Conservation (phyloP, 2,113 vertebrate genomes). For the Anoplopoma fimbria region DNA sequence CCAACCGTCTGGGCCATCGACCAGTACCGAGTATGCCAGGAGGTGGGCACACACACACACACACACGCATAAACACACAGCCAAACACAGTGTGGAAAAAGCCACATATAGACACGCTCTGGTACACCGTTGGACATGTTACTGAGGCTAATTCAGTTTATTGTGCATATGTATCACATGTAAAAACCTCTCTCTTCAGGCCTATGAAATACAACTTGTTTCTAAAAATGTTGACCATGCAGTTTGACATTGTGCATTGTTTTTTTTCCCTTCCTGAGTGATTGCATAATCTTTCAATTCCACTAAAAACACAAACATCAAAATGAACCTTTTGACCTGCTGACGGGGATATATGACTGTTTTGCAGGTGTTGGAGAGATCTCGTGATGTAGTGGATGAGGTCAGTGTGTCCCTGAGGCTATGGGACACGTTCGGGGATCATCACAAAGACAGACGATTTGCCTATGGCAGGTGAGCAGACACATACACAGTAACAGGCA, state of each 20-base stretch:
- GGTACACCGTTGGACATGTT: conserved; percentile 11
- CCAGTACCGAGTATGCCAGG: conserved; percentile 92
- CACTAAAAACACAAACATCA: conserved; percentile 18
- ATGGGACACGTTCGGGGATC: conserved; percentile 91
- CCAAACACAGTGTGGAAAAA: conserved; percentile 29
- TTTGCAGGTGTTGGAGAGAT: conserved; percentile 87
- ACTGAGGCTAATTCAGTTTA: conserved; percentile 1
- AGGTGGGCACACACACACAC: conserved; percentile 80
- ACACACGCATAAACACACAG: conserved; percentile 25
- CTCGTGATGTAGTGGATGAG: conserved; percentile 89
- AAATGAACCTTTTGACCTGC: conserved; percentile 31
- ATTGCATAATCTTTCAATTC: conserved; percentile 30
- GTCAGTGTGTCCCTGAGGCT: conserved; percentile 88
- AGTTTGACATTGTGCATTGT: not conserved
- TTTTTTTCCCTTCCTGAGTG: not conserved
- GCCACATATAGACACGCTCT: conserved; percentile 39
- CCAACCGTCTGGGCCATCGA: conserved; percentile 94
- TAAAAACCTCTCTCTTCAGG: not conserved
- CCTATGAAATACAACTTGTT: not conserved
- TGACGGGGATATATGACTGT: conserved; percentile 24
- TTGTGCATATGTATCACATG: not conserved
- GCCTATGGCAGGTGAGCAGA: conserved; percentile 87
- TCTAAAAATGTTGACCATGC: conserved; percentile 1
- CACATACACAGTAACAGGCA: not conserved
- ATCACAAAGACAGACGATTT: conserved; percentile 90